Evolutionary conservation across 2,113 vertebrate species (phyloP), one percentile per base, ranked within the genome.

Genomic region (Misgurnus mizolepis): DNA sequence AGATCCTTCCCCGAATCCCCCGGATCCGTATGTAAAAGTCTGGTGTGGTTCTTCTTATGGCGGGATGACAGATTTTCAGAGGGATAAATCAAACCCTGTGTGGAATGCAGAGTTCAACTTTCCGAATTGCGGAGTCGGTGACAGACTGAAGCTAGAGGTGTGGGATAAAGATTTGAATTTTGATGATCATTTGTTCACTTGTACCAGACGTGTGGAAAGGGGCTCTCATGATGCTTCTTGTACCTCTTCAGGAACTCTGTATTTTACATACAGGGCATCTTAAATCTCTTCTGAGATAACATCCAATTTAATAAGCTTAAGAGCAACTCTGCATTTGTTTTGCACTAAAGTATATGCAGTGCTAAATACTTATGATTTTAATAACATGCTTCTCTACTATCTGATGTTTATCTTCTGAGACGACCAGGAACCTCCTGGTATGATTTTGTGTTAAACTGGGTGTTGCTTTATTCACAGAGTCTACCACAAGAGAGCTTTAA

Each of bases 151-250:
- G 40, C 45, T 47, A 6, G 45, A 47, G 45, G 45, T 47, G 45
- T 47, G 45, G 45, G 45, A 47, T 10, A 47, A 47, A 45, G 76
- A 83, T 41, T 47, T 73, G 6, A 41, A 49, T 1, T 43, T 9
- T 22, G 76, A 83, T n/a, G 76, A 83, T 27, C 50, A 18, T 17
- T n/a, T 83, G 69, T 76, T 76, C 5, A 41, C 50, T 34, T 83
- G 81, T 17, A n/a, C 0, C 7, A 61, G 22, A 4, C 1, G 6
- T 12, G 55, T 64, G 9, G 8, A 12, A 14, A 2, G 2, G 3
- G 40, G 39, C 6, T 11, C 4, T 5, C 0, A 58, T 14, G 8
- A 2, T 0, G 39, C 8, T 0, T 6, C 39, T 40, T 75, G 79
- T 41, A 0, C 11, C 11, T 0, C 75, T 39, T 7, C 15, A 2